Conservation (phyloP, 2,797 vertebrate species). For the Sibirionetta formosa region DNA sequence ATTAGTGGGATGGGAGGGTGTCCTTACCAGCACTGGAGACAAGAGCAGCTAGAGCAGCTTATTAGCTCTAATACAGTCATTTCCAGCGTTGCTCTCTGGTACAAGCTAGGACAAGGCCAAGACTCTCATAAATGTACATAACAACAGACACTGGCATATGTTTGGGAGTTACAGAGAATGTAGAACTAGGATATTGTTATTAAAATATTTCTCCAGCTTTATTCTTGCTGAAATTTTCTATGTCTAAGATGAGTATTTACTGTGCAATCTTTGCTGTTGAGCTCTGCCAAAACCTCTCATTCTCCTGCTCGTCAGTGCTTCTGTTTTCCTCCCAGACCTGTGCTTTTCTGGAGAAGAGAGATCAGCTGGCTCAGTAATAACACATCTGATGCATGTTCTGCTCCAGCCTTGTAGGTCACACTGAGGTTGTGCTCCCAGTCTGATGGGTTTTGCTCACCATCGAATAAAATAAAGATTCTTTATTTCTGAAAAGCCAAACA, state of each 20-base stretch:
- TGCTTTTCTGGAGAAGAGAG: background rate
- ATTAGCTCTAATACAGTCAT: background rate
- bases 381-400: background rate
- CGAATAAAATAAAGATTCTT: background rate
- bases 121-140: background rate
- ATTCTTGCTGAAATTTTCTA: background rate
- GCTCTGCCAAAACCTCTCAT: background rate
- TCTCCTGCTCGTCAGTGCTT: background rate
- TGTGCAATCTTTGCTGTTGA: background rate
- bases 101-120: background rate
- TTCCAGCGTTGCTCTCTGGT: background rate
- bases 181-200: background rate
- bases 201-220: background rate
- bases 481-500: background rate
- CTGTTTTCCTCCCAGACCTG: background rate
- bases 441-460: background rate
- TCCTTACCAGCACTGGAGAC: background rate
- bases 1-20: background rate
- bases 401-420: background rate
- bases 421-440: background rate
- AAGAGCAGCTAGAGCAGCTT: background rate
- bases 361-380: background rate
- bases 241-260: background rate
- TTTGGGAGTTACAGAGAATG: background rate
- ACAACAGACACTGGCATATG: background rate